Evolutionary conservation across 2,888 invertebrate species (phyloP).

Genomic region (Apodemia mormo): DNA sequence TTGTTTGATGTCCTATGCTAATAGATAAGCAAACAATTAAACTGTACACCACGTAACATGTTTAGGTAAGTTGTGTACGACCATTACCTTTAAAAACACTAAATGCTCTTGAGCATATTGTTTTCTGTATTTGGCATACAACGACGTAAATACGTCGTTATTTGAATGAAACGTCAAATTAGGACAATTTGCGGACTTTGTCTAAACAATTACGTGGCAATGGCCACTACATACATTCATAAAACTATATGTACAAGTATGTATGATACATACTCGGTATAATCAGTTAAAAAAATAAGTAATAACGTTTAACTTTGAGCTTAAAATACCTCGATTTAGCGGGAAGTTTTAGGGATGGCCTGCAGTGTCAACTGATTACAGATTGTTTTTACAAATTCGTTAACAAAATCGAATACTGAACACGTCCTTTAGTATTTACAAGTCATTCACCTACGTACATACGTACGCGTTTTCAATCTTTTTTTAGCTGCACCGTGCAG

Average conservation of each 20-base stretch:
- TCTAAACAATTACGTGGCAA: conserved; percentile 16
- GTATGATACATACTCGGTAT: conserved; percentile 1
- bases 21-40: background rate
- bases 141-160: background rate
- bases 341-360: too few species aligned
- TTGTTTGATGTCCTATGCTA: too few species aligned
- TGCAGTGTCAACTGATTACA: too few species aligned
- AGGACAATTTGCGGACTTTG: conserved; percentile 9
- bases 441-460: too few species aligned
- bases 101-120: background rate
- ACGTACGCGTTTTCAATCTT: too few species aligned
- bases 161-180: conserved; percentile 1
- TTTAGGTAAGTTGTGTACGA: background rate
- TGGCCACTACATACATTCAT: background rate
- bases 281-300: too few species aligned
- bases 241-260: background rate
- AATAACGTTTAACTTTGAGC: too few species aligned
- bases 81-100: background rate
- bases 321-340: too few species aligned
- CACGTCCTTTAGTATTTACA: too few species aligned
- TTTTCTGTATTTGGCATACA: background rate
- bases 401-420: too few species aligned
- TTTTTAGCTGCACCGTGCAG: too few species aligned
- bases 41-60: background rate
- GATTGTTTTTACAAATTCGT: too few species aligned